Evolutionary conservation across 2,888 invertebrate genomes (phyloP), one percentile per base, ranked within the genome.

Genomic region (Plagiodera versicolora): DNA sequence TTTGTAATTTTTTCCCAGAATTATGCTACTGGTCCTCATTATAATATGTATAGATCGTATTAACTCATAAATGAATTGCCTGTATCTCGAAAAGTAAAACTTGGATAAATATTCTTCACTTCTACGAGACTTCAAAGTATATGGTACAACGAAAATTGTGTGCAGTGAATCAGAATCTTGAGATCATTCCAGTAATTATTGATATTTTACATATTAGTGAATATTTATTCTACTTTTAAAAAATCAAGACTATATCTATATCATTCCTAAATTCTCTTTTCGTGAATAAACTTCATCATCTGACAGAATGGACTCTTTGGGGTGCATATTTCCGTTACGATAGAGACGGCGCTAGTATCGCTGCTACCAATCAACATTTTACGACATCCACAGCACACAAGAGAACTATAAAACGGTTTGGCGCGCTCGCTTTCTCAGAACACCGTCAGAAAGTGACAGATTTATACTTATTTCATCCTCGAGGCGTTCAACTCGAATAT

Each of bases 341-440:
- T 16, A 39, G 19, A 53, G 44, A 10, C 53, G 14, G 52, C 39
- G 52, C 35, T 19, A 32, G 17, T 71, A 69, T 71, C 69, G 66
- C 72, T 72, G 76, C 75, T 77, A 72, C 75, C 77, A 77, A 77
- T 77, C 77, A 77, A 74, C 77, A 74, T 77, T 77, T 77, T 77
- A 77, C 77, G 77, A 76, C 72, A 72, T 67, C 64, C 75, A 76
- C 75, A 71, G 72, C 75, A 73, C 77, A 71, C 77, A 61, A 66
- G 77, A 75, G 77, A 71, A 70, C 73, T 72, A 73, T 77, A 77
- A 77, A 77, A 73, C 77, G 75, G 77, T 77, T 77, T 70, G 70
- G 61, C 67, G 68, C 67, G 63, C 65, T 68, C 63, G 69, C 67
- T 71, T 73, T 67, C 71, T 70, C 69, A 67, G 60, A 62, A 60